These are phyloP conservation scores for Tachina fera DNA, from an alignment of 2,888 invertebrate species.

Conservation along the genomic window DNA sequence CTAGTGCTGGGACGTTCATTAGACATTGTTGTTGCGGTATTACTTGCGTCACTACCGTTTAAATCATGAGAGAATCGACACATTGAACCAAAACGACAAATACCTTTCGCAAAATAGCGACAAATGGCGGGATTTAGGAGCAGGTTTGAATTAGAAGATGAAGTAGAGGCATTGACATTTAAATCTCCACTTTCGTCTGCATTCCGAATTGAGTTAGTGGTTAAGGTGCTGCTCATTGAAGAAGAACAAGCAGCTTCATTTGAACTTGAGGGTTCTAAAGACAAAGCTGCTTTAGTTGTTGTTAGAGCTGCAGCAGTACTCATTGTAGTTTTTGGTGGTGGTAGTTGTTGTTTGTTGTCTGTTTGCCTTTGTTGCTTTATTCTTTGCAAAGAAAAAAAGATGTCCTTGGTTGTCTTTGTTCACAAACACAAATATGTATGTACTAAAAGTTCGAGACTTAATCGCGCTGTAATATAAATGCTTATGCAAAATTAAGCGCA, in stretches of 20 bases:
- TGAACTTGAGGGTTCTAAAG: conserved; percentile 61
- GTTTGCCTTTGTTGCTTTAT: conserved; percentile 34
- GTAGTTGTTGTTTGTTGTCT: conserved; percentile 38
- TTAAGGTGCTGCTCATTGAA: conserved; percentile 9
- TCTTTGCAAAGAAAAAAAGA: conserved; percentile 53
- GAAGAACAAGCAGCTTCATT: conserved; percentile 55
- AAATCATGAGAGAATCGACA: conserved; percentile 81
- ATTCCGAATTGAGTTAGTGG: not conserved
- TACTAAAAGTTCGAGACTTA: not conserved
- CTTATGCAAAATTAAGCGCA: conserved; percentile 57
- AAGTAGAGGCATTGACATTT: conserved; percentile 62
- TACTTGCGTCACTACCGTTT: conserved; percentile 58
- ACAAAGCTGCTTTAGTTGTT: conserved; percentile 51
- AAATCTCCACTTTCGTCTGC: conserved; percentile 17
- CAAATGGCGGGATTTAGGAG: conserved; percentile 76
- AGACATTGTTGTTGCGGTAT: conserved; percentile 27
- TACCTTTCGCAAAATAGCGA: conserved; percentile 79
- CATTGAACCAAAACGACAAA: conserved; percentile 81
- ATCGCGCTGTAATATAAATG: conserved; percentile 28
- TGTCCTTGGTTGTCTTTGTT: conserved; percentile 67
- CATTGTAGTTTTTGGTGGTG: conserved; percentile 48
- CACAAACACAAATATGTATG: conserved; percentile 35
- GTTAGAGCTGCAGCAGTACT: conserved; percentile 62
- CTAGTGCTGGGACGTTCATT: conserved; percentile 76
- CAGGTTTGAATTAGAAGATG: conserved; percentile 62